Conservation (phyloP, 2,113 vertebrate genomes). For the Fulmarus glacialis region DNA sequence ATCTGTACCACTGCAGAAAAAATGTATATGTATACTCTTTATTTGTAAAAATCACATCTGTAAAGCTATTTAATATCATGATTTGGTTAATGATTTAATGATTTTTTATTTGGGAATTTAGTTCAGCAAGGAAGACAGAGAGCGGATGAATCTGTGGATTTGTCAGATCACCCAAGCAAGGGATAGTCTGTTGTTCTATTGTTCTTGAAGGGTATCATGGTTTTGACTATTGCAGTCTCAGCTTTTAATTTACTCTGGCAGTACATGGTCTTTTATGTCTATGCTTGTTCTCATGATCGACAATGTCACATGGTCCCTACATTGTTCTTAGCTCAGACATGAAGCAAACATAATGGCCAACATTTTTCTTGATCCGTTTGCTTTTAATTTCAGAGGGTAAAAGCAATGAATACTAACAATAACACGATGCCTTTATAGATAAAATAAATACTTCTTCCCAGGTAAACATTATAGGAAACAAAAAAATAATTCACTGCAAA, state of each 20-base stretch:
- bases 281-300: neutral
- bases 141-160: neutral
- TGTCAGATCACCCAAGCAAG: neutral
- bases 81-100: neutral
- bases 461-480: neutral
- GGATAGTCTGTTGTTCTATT: neutral
- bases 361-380: neutral
- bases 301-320: neutral
- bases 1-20: neutral
- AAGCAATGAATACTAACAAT: neutral
- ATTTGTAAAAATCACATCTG: neutral
- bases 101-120: neutral
- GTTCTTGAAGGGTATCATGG: neutral
- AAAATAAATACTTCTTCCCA: neutral
- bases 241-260: neutral
- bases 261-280: neutral
- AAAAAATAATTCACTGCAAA: neutral
- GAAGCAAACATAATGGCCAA: neutral
- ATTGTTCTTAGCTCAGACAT: neutral
- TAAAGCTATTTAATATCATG: neutral
- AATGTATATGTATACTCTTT: neutral
- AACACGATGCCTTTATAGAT: neutral
- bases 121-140: constrained; percentile 5
- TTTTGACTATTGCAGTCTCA: neutral
- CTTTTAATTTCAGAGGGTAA: constrained; percentile 15